These are phyloP conservation scores for Sus cebifrons DNA, from an alignment of 2,797 vertebrate species.

Conservation along the genomic window DNA sequence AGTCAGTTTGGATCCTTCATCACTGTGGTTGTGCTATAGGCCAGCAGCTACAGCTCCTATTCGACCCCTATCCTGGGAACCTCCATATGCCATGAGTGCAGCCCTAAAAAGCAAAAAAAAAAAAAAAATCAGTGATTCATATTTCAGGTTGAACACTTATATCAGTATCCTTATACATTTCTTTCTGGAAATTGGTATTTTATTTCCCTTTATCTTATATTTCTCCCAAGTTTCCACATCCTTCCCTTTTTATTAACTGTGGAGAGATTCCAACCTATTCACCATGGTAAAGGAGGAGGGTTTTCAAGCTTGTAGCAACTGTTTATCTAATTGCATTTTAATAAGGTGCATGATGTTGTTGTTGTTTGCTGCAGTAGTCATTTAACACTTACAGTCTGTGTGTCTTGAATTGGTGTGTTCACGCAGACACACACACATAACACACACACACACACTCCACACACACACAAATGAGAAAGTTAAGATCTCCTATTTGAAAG, in stretches of 20 bases:
- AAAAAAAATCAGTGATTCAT: not conserved
- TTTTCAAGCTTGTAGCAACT: slow-evolving; percentile 64
- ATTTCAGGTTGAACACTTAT: not conserved
- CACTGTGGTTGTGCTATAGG: too few species aligned
- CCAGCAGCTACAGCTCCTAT: too few species aligned
- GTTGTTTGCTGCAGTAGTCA: slow-evolving; percentile 16
- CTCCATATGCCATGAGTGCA: too few species aligned
- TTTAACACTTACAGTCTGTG: not conserved
- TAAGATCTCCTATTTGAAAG: not conserved
- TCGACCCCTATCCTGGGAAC: too few species aligned
- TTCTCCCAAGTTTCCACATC: slow-evolving; percentile 2
- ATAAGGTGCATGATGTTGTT: not conserved
- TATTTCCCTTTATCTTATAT: slow-evolving; percentile 11
- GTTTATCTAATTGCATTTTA: slow-evolving; percentile 61
- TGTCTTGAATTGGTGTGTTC: not conserved
- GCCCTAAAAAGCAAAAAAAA: not conserved
- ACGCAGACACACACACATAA: not conserved
- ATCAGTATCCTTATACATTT: not conserved
- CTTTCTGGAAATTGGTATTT: slow-evolving; percentile 47
- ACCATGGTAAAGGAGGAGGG: not conserved
- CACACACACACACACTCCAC: not conserved
- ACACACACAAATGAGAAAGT: not conserved
- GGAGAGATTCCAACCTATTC: slow-evolving; percentile 22
- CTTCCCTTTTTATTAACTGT: slow-evolving; percentile 56
- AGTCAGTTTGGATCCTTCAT: too few species aligned